Evolutionary conservation across 2,797 vertebrate species (phyloP).

Genomic region (Cyprinella venusta): DNA sequence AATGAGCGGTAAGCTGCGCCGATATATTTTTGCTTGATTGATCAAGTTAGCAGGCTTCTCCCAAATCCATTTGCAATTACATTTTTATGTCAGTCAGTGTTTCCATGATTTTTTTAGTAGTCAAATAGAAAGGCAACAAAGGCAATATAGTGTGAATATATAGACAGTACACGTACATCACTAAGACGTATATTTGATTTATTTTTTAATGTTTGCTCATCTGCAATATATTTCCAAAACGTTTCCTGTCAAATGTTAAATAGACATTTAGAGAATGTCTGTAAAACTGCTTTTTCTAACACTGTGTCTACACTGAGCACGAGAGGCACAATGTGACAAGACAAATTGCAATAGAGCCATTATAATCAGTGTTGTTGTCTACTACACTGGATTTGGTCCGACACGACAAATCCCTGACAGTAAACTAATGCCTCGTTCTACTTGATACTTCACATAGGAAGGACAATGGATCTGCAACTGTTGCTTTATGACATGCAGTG

Average conservation of each 20-base stretch:
- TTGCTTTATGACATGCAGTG: too few relatives aligned
- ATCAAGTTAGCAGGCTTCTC: not conserved
- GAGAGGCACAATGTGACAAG: too few relatives aligned
- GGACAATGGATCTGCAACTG: not conserved
- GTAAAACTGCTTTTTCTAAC: not conserved
- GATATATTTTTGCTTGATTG: not conserved
- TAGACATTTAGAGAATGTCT: too few relatives aligned
- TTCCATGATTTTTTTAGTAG: not conserved
- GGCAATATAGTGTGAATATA: too few relatives aligned
- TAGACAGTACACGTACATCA: not conserved
- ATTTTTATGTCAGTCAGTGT: too few relatives aligned
- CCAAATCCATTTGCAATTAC: not conserved
- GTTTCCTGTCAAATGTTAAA: not conserved
- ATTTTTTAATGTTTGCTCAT: not conserved
- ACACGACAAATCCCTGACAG: not conserved
- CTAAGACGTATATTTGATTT: not conserved
- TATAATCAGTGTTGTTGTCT: not conserved
- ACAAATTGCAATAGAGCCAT: not conserved
- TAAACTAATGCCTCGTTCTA: not conserved
- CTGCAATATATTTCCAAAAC: not conserved
- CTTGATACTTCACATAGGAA: not conserved
- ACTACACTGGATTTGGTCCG: not conserved
- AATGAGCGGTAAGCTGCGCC: not conserved
- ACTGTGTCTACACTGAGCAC: fast-evolving
- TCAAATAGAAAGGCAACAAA: not conserved